A percentile compares a stretch with the other conserved stretches of the same genome.
Conservation (phyloP, 2,113 vertebrate species). For the Prionailurus viverrinus region DNA sequence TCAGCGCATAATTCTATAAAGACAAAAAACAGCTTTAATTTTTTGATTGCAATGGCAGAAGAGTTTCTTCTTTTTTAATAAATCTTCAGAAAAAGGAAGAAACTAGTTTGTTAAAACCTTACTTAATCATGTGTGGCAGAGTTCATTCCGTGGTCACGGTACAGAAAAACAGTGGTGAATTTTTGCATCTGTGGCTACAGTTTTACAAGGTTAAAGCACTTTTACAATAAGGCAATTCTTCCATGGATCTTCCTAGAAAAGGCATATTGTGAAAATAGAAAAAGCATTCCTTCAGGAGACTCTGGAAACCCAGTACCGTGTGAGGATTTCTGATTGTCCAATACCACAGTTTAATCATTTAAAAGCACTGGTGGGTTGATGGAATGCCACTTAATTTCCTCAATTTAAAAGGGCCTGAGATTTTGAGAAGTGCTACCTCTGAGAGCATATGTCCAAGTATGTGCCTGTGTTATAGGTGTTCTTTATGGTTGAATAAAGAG, state of each 20-base stretch:
- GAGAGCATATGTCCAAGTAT: no score
- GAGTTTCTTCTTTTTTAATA: background rate
- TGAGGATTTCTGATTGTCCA: background rate
- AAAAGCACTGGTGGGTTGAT: background rate
- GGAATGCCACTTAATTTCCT: background rate
- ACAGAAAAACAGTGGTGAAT: background rate
- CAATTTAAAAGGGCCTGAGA: background rate
- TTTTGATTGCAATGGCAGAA: background rate
- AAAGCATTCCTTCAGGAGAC: background rate
- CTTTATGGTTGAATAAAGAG: background rate
- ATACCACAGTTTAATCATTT: background rate
- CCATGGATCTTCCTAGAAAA: background rate
- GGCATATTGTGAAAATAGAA: background rate
- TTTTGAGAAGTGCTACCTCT: background rate
- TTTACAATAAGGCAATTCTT: background rate
- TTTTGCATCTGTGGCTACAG: background rate
- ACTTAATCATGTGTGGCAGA: background rate
- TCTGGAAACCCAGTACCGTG: background rate
- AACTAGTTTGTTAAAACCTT: background rate
- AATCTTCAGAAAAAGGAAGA: background rate
- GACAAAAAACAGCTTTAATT: background rate
- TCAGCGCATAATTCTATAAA: background rate
- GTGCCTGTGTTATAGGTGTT: background rate
- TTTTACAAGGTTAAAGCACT: background rate
- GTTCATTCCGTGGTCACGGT: background rate